phyloP scores from a whole-genome alignment of 2,113 vertebrate genomes.

The Castor canadensis region DNA sequence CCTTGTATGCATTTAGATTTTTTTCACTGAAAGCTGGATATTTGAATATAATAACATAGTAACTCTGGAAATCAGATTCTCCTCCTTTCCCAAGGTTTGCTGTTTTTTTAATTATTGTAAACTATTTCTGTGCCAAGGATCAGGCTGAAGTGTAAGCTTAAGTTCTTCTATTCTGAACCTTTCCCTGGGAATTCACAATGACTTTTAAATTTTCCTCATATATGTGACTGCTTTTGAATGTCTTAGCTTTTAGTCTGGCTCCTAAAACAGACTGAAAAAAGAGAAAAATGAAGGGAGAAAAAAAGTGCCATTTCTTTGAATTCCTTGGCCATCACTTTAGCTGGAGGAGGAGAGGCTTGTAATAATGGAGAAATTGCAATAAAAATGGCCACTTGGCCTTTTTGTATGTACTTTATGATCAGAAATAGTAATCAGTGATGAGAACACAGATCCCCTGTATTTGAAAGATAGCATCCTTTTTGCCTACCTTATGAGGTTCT shows the following conservation, averaged over 20 bases:
- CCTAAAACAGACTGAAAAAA: neutral
- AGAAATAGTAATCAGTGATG: neutral
- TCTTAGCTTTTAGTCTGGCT: neutral
- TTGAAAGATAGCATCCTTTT: constrained; percentile 3
- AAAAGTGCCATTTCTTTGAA: neutral
- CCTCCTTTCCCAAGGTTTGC: neutral
- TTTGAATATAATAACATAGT: neutral
- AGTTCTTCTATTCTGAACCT: neutral
- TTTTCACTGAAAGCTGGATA: neutral
- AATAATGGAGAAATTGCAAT: neutral
- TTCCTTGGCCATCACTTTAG: neutral
- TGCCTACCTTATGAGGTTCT: neutral
- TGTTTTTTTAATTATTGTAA: neutral
- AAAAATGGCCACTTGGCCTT: neutral
- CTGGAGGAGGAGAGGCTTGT: neutral
- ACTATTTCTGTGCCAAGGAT: neutral
- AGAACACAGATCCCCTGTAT: neutral
- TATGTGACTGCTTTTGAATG: neutral
- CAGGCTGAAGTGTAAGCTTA: neutral
- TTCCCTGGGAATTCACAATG: neutral
- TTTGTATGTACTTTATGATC: neutral
- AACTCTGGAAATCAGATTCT: neutral
- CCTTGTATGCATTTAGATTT: neutral
- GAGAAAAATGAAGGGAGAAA: neutral
- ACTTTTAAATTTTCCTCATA: neutral